Evolutionary conservation across 2,797 vertebrate species (phyloP).

Genomic region (Thunnus albacares): DNA sequence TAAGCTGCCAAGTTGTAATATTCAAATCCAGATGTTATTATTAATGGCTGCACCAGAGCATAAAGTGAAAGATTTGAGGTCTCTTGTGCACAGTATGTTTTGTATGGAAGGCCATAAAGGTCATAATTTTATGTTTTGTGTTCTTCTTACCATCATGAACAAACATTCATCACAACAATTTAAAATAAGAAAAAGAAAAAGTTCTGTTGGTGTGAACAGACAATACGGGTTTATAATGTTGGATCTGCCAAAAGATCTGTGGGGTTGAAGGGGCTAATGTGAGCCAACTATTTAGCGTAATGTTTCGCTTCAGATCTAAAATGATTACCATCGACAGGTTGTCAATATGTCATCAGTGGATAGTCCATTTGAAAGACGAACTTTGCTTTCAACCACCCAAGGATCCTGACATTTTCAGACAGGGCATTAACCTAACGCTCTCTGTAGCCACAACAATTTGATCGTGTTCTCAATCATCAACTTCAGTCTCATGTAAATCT

Average conservation of each 20-base stretch:
- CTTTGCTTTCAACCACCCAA: neutral
- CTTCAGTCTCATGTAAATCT: slow-evolving; percentile 63
- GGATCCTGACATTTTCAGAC: slow-evolving; percentile 29
- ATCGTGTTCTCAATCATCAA: slow-evolving; percentile 32
- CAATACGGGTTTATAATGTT: neutral
- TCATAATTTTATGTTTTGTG: slow-evolving; percentile 6
- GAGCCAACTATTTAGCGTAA: neutral
- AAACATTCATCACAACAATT: too few species aligned
- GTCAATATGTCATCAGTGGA: neutral
- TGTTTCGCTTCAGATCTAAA: slow-evolving; percentile 17
- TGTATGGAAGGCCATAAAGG: neutral
- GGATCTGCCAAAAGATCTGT: neutral
- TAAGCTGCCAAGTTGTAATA: neutral
- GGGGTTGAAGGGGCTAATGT: neutral
- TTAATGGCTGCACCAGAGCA: neutral
- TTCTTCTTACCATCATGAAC: neutral
- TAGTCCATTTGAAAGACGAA: slow-evolving; percentile 29
- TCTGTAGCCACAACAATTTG: slow-evolving; percentile 67
- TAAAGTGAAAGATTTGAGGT: neutral
- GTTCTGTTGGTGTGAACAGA: neutral
- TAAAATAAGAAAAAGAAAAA: neutral
- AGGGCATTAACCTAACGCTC: slow-evolving; percentile 58
- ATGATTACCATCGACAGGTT: slow-evolving; percentile 21
- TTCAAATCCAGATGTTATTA: slow-evolving; percentile 5
- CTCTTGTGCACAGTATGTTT: neutral